Evolutionary conservation across 2,888 invertebrate species (phyloP).

Genomic region (Nudaria mundana): DNA sequence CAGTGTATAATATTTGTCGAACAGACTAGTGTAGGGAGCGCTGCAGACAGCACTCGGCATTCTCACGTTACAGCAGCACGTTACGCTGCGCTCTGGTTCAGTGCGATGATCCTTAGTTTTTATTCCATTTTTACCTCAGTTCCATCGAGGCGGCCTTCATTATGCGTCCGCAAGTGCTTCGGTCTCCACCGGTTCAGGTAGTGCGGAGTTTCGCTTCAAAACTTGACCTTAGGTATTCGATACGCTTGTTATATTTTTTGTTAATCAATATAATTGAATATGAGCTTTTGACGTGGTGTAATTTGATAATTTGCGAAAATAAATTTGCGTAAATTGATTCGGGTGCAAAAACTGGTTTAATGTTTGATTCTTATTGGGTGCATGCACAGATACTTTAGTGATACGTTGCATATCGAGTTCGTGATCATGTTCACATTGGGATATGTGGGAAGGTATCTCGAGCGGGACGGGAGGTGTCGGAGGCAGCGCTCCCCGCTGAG

Average conservation of each 20-base stretch:
- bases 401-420: conserved; percentile 38
- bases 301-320: conserved; percentile 71
- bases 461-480: conserved; percentile 59
- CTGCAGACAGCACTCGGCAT: conserved; percentile 33
- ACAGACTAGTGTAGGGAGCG: conserved; percentile 16
- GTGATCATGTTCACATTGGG: conserved; percentile 58
- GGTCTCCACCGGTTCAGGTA: conserved; percentile 72
- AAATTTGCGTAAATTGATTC: conserved; percentile 55
- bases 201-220: conserved; percentile 64
- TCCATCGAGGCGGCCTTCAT: conserved; percentile 71
- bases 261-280: conserved; percentile 63
- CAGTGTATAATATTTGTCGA: conserved; percentile 18
- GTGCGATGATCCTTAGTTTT: conserved; percentile 74
- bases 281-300: conserved; percentile 71
- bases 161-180: conserved; percentile 68
- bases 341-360: conserved; percentile 57
- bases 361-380: conserved; percentile 37
- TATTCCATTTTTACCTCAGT: conserved; percentile 69
- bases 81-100: conserved; percentile 63
- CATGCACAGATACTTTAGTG: conserved; percentile 19
- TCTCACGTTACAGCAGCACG: conserved; percentile 58
- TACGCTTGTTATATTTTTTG: conserved; percentile 69
- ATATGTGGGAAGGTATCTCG: conserved; percentile 45
- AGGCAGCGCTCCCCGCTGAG: conserved; percentile 70
- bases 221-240: conserved; percentile 77